Evolutionary conservation across 30 jellyfish, hydroid and myxozoan species (phyloP).

Genomic region (Calvadosia cruxmelitensis): DNA sequence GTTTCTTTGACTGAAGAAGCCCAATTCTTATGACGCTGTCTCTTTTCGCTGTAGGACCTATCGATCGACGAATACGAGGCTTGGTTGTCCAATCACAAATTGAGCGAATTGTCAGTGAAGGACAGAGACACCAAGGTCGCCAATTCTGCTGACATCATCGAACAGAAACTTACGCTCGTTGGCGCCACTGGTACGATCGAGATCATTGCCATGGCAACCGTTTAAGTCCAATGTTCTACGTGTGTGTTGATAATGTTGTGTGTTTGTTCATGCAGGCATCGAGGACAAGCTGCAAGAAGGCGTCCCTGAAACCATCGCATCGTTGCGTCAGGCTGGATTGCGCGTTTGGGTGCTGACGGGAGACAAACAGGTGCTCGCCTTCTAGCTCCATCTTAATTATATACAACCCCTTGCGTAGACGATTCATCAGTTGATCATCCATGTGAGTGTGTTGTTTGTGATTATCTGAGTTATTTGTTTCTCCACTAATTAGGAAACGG

Average conservation of each 20-base stretch:
- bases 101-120: slow-evolving; percentile 53
- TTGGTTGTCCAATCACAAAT: slow-evolving; percentile 60
- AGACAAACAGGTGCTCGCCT: slow-evolving; percentile 81
- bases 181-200: slow-evolving; percentile 87
- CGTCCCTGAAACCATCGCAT: slow-evolving; percentile 88
- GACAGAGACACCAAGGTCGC: slow-evolving; percentile 61
- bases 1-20: too few relatives aligned
- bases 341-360: slow-evolving; percentile 97
- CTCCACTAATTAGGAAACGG: slow-evolving; percentile 55
- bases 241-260: not conserved
- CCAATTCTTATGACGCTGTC: too few relatives aligned
- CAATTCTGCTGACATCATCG: slow-evolving; percentile 62
- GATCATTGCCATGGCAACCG: not conserved
- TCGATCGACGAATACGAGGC: slow-evolving; percentile 47
- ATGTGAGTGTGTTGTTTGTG: too few relatives aligned
- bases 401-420: not conserved
- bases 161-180: slow-evolving; percentile 40
- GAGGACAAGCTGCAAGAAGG: slow-evolving; percentile 98
- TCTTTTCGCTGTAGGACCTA: slow-evolving; percentile 69
- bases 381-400: too few relatives aligned
- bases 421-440: too few relatives aligned
- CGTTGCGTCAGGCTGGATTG: slow-evolving; percentile 83
- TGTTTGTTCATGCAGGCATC: slow-evolving; percentile 32
- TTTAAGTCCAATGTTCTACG: not conserved
- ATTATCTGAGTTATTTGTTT: too few relatives aligned